phyloP scores from a whole-genome alignment of 2,888 invertebrate species.

The Margaritifera margaritifera region DNA sequence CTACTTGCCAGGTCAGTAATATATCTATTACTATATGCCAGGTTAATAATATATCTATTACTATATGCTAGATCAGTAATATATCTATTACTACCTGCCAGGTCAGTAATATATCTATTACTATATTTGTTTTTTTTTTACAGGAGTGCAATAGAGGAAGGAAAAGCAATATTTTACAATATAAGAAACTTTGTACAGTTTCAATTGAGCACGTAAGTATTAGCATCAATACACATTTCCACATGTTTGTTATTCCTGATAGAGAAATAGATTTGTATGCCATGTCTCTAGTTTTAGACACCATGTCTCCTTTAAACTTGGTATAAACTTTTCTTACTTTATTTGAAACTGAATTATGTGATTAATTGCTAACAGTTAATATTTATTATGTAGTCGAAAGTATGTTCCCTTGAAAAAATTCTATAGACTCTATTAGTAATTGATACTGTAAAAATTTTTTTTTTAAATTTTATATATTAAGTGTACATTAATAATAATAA shows the following conservation, averaged over 20 bases:
- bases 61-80: neutral
- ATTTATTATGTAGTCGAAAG: no score
- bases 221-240: neutral
- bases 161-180: constrained; percentile 99
- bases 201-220: constrained; percentile 89
- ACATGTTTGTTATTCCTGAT: neutral
- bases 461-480: no score
- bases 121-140: constrained; percentile 17
- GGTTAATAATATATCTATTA: neutral
- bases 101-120: neutral
- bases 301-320: no score
- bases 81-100: neutral
- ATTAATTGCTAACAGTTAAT: no score
- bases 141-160: constrained; percentile 95
- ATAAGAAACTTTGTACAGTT: constrained; percentile 99
- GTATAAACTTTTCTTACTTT: no score
- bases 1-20: neutral
- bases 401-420: no score
- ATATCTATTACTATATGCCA: neutral
- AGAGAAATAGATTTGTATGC: no score
- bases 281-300: no score
- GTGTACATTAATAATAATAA: no score
- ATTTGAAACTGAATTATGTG: no score
- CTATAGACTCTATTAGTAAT: no score
- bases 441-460: no score